Evolutionary conservation across 2,113 vertebrate genomes (phyloP).

Genomic region (Epinephelus lanceolatus): DNA sequence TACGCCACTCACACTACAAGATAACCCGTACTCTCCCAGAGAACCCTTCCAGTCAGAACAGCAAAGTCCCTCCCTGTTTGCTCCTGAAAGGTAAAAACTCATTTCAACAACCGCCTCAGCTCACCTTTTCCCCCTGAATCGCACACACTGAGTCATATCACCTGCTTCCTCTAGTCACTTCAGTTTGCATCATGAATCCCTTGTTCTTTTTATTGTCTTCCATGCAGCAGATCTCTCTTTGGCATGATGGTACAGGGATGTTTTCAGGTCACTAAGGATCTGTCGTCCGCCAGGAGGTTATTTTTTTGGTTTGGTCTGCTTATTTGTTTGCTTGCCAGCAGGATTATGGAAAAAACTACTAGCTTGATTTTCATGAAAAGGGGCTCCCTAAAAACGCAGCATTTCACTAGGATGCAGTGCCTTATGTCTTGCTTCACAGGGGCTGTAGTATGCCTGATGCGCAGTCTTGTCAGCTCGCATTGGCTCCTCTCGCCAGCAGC

Average conservation of each 20-base stretch:
- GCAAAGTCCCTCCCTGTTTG: conserved; percentile 6
- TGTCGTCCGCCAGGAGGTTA: not conserved
- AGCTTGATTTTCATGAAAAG: no score
- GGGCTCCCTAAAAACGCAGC: no score
- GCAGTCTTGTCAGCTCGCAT: no score
- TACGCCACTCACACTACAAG: not conserved
- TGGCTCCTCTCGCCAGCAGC: no score
- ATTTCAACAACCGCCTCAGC: conserved; percentile 21
- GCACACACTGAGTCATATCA: conserved; percentile 32
- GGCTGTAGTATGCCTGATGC: no score
- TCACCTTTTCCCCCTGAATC: conserved; percentile 26
- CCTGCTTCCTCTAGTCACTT: conserved; percentile 21
- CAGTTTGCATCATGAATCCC: conserved; percentile 23
- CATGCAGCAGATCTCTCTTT: not conserved
- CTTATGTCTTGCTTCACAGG: no score
- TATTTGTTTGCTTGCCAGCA: no score
- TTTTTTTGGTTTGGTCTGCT: no score
- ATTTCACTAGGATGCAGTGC: no score
- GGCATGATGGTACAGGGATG: not conserved
- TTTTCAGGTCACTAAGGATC: conserved; percentile 14
- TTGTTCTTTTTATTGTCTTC: conserved; percentile 4
- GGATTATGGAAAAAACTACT: no score
- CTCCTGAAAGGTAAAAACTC: conserved; percentile 4
- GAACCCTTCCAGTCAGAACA: conserved; percentile 7
- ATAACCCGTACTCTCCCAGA: conserved; percentile 1